A percentile compares a stretch with the other conserved stretches of the same genome.
Conservation (phyloP, 2,888 invertebrate genomes). For the Lapara coniferarum region DNA sequence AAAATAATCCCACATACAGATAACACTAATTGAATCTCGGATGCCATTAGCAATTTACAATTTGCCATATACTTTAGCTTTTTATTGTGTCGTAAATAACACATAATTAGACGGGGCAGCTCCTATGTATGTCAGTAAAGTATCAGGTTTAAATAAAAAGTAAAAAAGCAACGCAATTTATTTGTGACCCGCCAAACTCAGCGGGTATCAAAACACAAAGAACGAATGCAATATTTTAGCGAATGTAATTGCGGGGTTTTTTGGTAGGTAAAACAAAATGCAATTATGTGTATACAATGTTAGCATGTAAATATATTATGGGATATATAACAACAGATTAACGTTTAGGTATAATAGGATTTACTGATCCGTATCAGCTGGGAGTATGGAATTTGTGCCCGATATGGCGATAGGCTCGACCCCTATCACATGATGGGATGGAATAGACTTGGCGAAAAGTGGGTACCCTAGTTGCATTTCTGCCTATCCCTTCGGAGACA, state of each 20-base stretch:
- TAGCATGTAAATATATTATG: neutral
- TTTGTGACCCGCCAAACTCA: conserved; percentile 11
- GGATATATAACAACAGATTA: no score
- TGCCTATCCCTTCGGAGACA: no score
- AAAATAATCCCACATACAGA: neutral
- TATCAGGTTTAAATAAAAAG: conserved; percentile 1
- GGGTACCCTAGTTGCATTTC: no score
- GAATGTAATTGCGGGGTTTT: conserved; percentile 5
- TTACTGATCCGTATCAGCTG: no score
- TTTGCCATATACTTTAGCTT: conserved; percentile 4
- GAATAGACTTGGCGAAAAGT: no score
- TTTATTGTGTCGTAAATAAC: conserved; percentile 14
- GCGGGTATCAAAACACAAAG: conserved; percentile 17
- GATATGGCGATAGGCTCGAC: no score
- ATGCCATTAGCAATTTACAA: neutral
- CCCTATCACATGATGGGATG: no score
- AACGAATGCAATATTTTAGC: conserved; percentile 21
- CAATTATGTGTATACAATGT: conserved; percentile 9
- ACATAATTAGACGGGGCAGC: conserved; percentile 13
- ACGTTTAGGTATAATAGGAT: no score
- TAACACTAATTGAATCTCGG: conserved; percentile 1
- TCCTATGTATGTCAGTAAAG: conserved; percentile 11
- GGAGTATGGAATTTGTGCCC: no score
- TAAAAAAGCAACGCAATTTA: conserved; percentile 21
- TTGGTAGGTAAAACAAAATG: conserved; percentile 9